Conservation (phyloP, 2,888 invertebrate species). For the Herminia tarsipennalis region DNA sequence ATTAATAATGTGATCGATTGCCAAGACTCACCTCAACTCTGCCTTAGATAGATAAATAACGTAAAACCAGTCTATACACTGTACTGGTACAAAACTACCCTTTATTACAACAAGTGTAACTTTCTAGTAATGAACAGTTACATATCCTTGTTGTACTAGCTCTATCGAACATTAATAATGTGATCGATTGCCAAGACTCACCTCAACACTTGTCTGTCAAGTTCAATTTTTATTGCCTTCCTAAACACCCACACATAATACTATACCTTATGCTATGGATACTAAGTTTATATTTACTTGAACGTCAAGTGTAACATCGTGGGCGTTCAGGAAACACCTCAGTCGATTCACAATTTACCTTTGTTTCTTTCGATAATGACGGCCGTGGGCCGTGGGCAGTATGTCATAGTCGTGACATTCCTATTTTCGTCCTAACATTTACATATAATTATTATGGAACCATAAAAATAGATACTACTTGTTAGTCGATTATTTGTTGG, state of each 20-base stretch:
- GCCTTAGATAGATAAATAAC: too few relatives aligned
- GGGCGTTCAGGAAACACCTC: slow-evolving; percentile 18
- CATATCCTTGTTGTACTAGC: background rate
- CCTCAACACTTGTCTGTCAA: too few relatives aligned
- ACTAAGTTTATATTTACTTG: slow-evolving; percentile 11
- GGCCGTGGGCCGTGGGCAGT: slow-evolving; percentile 22
- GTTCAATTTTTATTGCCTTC: slow-evolving; percentile 15
- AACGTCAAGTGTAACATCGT: slow-evolving; percentile 3
- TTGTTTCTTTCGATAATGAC: slow-evolving; percentile 25
- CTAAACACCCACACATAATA: background rate
- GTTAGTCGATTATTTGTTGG: background rate
- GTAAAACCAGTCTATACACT: too few relatives aligned
- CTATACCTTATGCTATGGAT: background rate
- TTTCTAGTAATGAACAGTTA: background rate
- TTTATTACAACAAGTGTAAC: background rate
- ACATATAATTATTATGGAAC: slow-evolving; percentile 14
- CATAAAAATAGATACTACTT: slow-evolving; percentile 13
- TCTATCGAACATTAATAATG: background rate
- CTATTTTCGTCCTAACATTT: slow-evolving; percentile 30
- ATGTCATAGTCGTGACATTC: slow-evolving; percentile 17
- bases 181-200: too few relatives aligned
- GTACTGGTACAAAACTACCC: background rate
- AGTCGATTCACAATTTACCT: slow-evolving; percentile 23
- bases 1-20: too few relatives aligned
- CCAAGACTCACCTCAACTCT: too few relatives aligned